Evolutionary conservation across 2,888 invertebrate genomes (phyloP), one percentile per base, ranked within the genome.

Genomic region (Ophion obscuratus): DNA sequence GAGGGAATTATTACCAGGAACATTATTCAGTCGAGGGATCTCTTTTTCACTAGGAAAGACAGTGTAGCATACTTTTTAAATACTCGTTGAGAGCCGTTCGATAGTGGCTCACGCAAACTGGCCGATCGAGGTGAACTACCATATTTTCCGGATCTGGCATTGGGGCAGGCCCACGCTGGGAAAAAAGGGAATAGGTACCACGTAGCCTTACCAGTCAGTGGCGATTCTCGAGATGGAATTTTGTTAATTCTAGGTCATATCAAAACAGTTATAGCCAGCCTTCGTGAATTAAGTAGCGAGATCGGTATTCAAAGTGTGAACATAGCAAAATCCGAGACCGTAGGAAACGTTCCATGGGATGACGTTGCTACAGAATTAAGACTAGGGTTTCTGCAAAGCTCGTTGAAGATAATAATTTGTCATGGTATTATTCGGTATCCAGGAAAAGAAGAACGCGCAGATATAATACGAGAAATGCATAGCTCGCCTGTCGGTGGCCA

Each of bases 401-500:
- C 44, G 6, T 59, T 53, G 31, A 82, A 62, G 10, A 40, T 83
- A 14, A 59, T 79, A 20, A 20, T 83, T 11, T 83, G 74, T 24
- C 24, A 67, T 3, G 79, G 79, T 20, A 61, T 64, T 44, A 57
- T 66, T 17, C 31, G 40, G 10, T 76, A 77, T 36, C 7, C 75
- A 80, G 36, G 31, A 17, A 20, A 40, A 76, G 4, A 5, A 36
- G 36, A 36, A 7, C 36, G 36, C 36, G 36, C 36, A 7, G 36
- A 6, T 6, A 36, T 76, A 59, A 71, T 76, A 36, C 44, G 36
- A 31, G 77, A 81, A 36, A 66, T 53, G 44, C 81, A 81, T 27
- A 66, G 27, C 20, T 57, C 83, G 17, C 61, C 74, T 10, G 31
- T 79, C 2, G 74, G 83, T n/a, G 79, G 79, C 17, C 78, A 83